Conservation (phyloP, 2,888 invertebrate species). For the Chrysotoxum bicinctum region DNA sequence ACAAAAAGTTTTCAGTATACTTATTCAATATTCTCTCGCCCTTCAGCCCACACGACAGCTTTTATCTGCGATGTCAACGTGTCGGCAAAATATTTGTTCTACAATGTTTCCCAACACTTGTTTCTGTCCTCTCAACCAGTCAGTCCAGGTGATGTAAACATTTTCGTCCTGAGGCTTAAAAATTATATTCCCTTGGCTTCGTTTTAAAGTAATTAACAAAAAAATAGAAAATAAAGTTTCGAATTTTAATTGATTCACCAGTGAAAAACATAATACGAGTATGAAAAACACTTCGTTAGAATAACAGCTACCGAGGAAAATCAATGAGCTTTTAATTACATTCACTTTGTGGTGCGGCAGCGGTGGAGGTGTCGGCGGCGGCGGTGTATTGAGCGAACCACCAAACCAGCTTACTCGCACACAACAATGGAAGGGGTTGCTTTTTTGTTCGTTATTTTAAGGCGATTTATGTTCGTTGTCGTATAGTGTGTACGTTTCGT, state of each 20-base stretch:
- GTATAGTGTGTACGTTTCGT: not conserved
- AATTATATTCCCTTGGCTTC: conserved; percentile 10
- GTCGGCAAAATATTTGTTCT: not conserved
- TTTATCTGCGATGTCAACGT: not conserved
- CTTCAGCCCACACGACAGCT: not conserved
- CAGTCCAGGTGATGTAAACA: not conserved
- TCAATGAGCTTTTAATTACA: conserved; percentile 19
- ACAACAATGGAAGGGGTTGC: not conserved
- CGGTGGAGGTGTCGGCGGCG: too few relatives aligned
- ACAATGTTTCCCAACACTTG: conserved; percentile 3
- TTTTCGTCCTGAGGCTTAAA: conserved; percentile 9
- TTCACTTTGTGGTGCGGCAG: not conserved
- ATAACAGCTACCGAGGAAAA: conserved; percentile 13
- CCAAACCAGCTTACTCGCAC: not conserved
- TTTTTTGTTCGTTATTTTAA: not conserved
- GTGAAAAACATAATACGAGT: conserved; percentile 5
- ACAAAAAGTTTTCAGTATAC: not conserved
- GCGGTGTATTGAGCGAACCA: not conserved
- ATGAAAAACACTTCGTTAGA: conserved; percentile 11
- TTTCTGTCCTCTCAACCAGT: not conserved
- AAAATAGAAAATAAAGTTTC: not conserved
- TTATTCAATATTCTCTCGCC: not conserved
- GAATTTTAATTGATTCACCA: conserved; percentile 14
- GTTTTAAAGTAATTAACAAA: conserved; percentile 1
- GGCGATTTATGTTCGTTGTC: conserved; percentile 5